Evolutionary conservation across 2,888 invertebrate genomes (phyloP).

Genomic region (Cremastinae sp.): DNA sequence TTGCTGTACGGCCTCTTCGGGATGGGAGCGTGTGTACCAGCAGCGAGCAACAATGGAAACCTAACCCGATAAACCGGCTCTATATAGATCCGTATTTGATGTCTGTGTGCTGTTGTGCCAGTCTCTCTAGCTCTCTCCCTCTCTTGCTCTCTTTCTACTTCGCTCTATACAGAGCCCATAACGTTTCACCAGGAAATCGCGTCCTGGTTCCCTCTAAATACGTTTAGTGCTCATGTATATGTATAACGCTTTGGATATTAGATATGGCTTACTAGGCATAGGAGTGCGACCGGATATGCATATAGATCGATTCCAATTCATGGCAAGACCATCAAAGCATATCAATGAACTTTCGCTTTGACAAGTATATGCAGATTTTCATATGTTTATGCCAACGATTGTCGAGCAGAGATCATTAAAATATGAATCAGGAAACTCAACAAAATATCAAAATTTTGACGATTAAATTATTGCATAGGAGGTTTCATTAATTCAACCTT

Average conservation of each 20-base stretch:
- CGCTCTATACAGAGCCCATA: constrained; percentile 43
- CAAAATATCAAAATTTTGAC: no score
- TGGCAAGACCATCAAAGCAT: constrained; percentile 25
- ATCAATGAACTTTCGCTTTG: constrained; percentile 22
- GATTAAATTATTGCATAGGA: no score
- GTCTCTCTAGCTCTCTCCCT: constrained; percentile 30
- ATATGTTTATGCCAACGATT: not conserved
- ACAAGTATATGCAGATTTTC: constrained; percentile 3
- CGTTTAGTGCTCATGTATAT: constrained; percentile 35
- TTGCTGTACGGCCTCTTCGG: constrained; percentile 54
- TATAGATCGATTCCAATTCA: constrained; percentile 43
- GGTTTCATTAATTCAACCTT: no score
- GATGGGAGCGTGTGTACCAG: constrained; percentile 37
- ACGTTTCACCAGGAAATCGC: constrained; percentile 56
- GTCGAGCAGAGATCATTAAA: no score
- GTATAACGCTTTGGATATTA: constrained; percentile 17
- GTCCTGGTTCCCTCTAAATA: constrained; percentile 54
- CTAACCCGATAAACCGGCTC: constrained; percentile 61
- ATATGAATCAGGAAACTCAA: no score
- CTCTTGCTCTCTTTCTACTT: constrained; percentile 7
- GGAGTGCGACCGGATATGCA: constrained; percentile 45
- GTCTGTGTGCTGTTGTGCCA: constrained; percentile 6
- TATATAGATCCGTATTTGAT: constrained; percentile 32
- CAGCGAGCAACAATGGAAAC: constrained; percentile 61
- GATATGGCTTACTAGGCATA: constrained; percentile 33